Base-by-base conservation (phyloP, 37 sponge, comb jelly and placozoan species). In the Axinella damicornis region DNA sequence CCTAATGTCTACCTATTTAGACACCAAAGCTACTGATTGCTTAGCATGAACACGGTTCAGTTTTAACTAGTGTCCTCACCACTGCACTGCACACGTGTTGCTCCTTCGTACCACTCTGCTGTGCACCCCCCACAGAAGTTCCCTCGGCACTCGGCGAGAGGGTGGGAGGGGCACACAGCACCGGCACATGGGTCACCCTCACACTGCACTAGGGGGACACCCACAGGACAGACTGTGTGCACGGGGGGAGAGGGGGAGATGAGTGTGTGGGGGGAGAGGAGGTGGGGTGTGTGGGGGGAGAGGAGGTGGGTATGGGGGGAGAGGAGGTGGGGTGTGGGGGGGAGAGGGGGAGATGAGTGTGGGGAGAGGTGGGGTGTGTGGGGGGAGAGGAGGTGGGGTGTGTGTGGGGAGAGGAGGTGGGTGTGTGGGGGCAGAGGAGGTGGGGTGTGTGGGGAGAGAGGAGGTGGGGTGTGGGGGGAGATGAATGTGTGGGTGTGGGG, bases 81-180 rank as follows among this genome's bases (percentile, higher is more conserved):
- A 75, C 72, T 59, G 77, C 94, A 88, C 31, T 75, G 71, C 16
- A 84, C 52, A 68, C 2, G 77, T 56, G 61, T 67, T 22, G 27
- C 40, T 52, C 53, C 33, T 35, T 17, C 69, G 69, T 57, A 89
- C 96, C 96, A 95, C 82, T 89, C 77, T n/a, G 96, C 84, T 28
- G 6, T 77, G 53, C 96, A 95, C 65, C 68, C 52, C 18, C 96
- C 96, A 73, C 96, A 95, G 63, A 86, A 92, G 75, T 88, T 86
- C 11, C 92, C 70, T 28, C 53, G 28, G 65, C 96, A 95, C 61
- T 33, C 46, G 19, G 96, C 96, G 11, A 37, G 6, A 0, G 83
- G 85, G 67, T 95, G 77, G 24, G 92, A 91, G 34, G 96, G 96
- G 64, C 96, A 95, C 25, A 38, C 36, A 24, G 96, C 96, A 52